Percentiles rank a stretch among this genome's conserved stretches.
phyloP scores from a whole-genome alignment of 2,113 vertebrate species.

The Hystrix brachyura region DNA sequence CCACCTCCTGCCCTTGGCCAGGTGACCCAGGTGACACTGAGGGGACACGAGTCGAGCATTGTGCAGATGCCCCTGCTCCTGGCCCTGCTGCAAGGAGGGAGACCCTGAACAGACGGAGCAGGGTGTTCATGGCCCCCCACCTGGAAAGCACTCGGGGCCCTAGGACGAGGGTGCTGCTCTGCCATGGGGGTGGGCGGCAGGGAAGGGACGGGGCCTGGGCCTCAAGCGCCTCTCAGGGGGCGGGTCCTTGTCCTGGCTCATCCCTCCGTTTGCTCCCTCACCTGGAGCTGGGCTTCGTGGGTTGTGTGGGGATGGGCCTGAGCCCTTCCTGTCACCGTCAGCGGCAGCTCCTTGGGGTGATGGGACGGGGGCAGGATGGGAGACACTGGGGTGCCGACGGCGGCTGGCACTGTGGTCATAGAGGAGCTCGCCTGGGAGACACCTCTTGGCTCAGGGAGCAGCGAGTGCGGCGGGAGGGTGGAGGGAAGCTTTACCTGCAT shows the following conservation, averaged over 20 bases:
- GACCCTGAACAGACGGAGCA: neutral
- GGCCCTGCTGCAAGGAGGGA: neutral
- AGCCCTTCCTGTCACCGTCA: too few species aligned
- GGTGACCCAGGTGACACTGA: neutral
- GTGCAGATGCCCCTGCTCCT: neutral
- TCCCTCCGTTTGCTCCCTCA: neutral
- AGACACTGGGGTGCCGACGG: too few species aligned
- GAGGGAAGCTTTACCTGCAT: constrained; percentile 90
- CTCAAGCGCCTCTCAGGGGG: neutral
- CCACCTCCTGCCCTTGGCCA: neutral
- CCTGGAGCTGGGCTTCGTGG: neutral
- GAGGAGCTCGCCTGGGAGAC: neutral
- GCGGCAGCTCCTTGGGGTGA: neutral
- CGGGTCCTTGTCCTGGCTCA: neutral
- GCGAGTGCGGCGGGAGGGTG: rapidly evolving
- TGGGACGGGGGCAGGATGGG: neutral
- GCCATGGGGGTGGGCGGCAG: neutral
- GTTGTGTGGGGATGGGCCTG: neutral
- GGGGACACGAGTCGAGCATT: neutral
- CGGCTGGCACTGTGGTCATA: neutral
- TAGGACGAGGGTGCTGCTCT: neutral
- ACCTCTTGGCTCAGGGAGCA: too few species aligned
- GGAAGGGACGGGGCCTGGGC: neutral
- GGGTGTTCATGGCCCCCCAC: neutral
- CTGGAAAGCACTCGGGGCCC: neutral